Base-by-base conservation (phyloP, 1,140 invertebrate species). In the Tetragonula clypearis region DNA sequence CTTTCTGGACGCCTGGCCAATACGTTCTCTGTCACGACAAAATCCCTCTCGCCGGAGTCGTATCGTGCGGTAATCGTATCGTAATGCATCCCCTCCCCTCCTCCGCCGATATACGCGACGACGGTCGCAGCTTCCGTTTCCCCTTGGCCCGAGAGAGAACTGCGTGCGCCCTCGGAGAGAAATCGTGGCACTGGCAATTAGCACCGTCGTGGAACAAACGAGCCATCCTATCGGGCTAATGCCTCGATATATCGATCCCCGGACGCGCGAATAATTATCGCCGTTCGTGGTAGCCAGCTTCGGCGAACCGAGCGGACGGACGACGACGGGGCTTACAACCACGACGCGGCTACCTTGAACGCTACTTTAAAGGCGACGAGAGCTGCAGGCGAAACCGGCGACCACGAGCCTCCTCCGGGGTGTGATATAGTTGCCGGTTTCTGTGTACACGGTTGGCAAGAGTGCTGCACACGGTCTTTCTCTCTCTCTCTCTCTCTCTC, bases 171-270 rank as follows among this genome's bases (percentile, higher is more conserved):
- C 35, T 30, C 15, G 4, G 19, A 26, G 65, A 75, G 83, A 71
- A 85, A 82, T 85, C 87, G 49, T 56, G 84, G 49, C 30, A 58
- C 56, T 41, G 76, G 88, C 89, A 92, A 92, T 92, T 92, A 92
- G 92, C 86, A 75, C 65, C 84, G 76, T 77, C 85, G 79, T 21
- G 87, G 84, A 88, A 87, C 89, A 91, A 89, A 91, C 89, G 86
- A 89, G 88, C 77, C 66, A 89, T 82, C 86, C 88, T 87, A 91
- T 83, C 86, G 79, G 78, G 88, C 89, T 90, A 92, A 92, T 90
- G 84, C 87, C 62, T 81, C 87, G 91, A 91, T 92, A 89, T 88
- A 87, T 86, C 87, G 87, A 77, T 87, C 73, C 66, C 84, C 26
- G 23, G 75, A 56, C 56, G 77, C 75, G 55, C 83, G 87, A 88